Percentiles rank a stretch among this genome's conserved stretches.
These are phyloP conservation scores for Drosophila repleta DNA, from an alignment of 1,140 invertebrate species.

Conservation along the genomic window DNA sequence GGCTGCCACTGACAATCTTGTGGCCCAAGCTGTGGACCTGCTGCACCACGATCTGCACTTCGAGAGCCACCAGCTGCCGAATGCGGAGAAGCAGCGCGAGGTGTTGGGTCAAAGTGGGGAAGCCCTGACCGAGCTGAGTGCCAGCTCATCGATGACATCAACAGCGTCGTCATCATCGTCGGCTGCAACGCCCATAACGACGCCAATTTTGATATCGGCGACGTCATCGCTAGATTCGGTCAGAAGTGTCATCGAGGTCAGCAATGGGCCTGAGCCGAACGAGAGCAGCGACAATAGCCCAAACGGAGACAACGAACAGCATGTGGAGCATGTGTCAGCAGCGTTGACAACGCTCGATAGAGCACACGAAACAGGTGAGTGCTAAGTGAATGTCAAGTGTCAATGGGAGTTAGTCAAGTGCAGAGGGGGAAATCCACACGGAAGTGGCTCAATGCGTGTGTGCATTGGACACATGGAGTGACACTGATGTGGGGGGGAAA, in stretches of 20 bases:
- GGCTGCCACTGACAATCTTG: constrained; percentile 11
- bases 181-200: constrained; percentile 60
- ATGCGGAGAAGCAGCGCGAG: constrained; percentile 41
- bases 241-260: constrained; percentile 79
- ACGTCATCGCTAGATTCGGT: constrained; percentile 80
- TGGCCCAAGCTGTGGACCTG: constrained; percentile 55
- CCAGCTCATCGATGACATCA: constrained; percentile 60
- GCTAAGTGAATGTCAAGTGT: background rate
- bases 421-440: background rate
- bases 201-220: constrained; percentile 74
- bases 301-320: constrained; percentile 13
- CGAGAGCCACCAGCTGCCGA: constrained; percentile 78
- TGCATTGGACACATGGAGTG: too few relatives aligned
- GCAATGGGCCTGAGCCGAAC: constrained; percentile 45
- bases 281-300: constrained; percentile 12
- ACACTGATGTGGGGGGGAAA: too few relatives aligned
- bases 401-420: too few relatives aligned
- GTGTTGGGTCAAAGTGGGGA: constrained; percentile 18
- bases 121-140: constrained; percentile 32
- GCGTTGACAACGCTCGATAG: constrained; percentile 60
- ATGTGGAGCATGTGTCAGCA: constrained; percentile 60
- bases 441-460: too few relatives aligned
- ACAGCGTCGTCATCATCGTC: constrained; percentile 56
- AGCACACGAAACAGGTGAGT: constrained; percentile 77
- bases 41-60: constrained; percentile 65